phyloP scores from a whole-genome alignment of 2,113 vertebrate species.

The Varanus komodoensis region DNA sequence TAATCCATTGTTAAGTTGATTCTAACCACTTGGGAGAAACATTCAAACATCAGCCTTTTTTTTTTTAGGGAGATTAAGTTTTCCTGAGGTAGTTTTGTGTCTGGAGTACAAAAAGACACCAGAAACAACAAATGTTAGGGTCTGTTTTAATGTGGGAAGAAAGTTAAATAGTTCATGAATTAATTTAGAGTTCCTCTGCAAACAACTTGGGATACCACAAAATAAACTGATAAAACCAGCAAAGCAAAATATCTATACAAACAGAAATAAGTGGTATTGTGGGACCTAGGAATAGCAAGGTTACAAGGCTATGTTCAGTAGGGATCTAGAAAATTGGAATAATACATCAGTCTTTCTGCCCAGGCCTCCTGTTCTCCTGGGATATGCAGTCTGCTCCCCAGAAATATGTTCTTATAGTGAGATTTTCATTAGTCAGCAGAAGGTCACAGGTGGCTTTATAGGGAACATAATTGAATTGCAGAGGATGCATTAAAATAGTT shows the following conservation, averaged over 20 bases:
- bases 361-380: not conserved
- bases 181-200: not conserved
- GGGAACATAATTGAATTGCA: conserved; percentile 77
- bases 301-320: not conserved
- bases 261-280: not conserved
- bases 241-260: not conserved
- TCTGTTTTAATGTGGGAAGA: no score
- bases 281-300: not conserved
- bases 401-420: not conserved
- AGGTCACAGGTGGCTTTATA: conserved; percentile 78
- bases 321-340: not conserved
- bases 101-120: no score
- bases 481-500: conserved; percentile 72
- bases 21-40: no score
- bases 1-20: no score
- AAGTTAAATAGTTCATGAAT: not conserved
- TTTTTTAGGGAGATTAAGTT: no score
- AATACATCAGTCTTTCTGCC: conserved; percentile 34
- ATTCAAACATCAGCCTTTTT: no score
- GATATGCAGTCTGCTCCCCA: conserved; percentile 21
- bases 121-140: no score
- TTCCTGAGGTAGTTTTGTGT: no score
- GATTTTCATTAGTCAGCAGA: conserved; percentile 67
- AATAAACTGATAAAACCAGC: not conserved
- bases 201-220: not conserved